Percentiles rank a stretch among this genome's conserved stretches.
phyloP scores from a whole-genome alignment of 2,113 vertebrate species.

The Caloenas nicobarica region DNA sequence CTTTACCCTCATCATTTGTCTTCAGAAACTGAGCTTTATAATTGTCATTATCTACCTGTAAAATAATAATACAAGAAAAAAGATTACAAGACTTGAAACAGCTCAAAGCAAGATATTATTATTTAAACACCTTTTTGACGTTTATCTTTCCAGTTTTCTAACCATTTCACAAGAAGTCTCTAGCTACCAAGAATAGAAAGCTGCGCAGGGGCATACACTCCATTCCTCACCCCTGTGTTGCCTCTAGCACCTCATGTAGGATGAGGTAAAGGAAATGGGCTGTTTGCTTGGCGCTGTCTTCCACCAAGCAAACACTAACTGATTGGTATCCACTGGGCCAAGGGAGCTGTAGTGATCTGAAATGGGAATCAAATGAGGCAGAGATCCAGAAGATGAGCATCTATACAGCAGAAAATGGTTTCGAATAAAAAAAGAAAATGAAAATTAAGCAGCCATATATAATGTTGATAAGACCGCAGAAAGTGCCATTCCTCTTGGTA shows the following conservation, averaged over 20 bases:
- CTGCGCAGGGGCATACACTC: not conserved
- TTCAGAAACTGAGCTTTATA: slow-evolving; percentile 81
- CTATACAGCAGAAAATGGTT: not conserved
- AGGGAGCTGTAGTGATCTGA: not conserved
- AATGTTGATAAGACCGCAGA: not conserved
- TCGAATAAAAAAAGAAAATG: not conserved
- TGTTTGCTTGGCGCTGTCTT: not conserved
- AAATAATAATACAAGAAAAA: not conserved
- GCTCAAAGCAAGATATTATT: not conserved
- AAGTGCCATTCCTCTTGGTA: not conserved
- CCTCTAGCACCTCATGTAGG: rapidly evolving
- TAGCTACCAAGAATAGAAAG: not conserved
- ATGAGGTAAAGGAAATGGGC: not conserved
- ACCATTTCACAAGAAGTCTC: not conserved
- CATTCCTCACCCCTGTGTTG: not conserved
- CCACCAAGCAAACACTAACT: not conserved
- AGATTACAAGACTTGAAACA: not conserved
- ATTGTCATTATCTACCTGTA: slow-evolving; percentile 81
- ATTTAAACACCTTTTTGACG: not conserved
- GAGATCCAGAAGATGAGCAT: not conserved
- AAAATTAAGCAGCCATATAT: not conserved
- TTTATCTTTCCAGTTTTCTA: not conserved
- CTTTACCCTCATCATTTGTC: slow-evolving; percentile 77
- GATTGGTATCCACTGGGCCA: not conserved
- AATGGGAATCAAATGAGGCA: not conserved